Base-by-base conservation (phyloP, 2,888 invertebrate species). In the Scotopteryx bipunctaria region DNA sequence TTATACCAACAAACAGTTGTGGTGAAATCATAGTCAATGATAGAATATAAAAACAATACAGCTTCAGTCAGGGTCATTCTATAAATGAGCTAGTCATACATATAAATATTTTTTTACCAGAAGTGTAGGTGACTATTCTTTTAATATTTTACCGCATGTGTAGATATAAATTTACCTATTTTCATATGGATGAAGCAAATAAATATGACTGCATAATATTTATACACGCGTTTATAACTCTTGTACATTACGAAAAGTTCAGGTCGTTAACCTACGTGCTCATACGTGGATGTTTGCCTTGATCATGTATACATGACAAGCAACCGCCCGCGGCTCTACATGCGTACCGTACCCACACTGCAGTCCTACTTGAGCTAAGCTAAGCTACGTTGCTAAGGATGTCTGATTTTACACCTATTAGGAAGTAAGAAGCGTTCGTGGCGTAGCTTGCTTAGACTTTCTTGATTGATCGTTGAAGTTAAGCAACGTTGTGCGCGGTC, bases 11-110 rank as follows among this genome's bases (percentile, higher is more conserved):
- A 13, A 21, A 6, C 8, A 37, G 8, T 21, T 38, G 40, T 42
- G 31, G 32, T 45, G 41, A 49, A 45, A 31, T 37, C 31, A 37
- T 46, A 15, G n/a, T 11, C 14, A 21, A 36, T 14, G 31, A 41
- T 41, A 35, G 8, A 46, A 32, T 15, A 13, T 17, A 40, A 40
- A 47, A 25, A 43, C 35, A 45, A 36, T 36, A 45, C 14, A 14
- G n/a, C 25, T 48, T 48, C 21, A 45, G 46, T 49, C 59, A 55
- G 46, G 57, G 54, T 35, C 50, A 48, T 54, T 50, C 56, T 56
- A 55, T 49, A 46, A 55, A 54, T 54, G 47, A 44, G 19, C n/a
- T 5, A 6, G 17, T 17, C 31, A 17, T 29, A 36, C n/a, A 45
- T 45, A 8, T 31, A 21, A 19, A 35, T 23, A 29, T 29, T n/a